Evolutionary conservation across 2,113 vertebrate genomes (phyloP), one percentile per base, ranked within the genome.

Genomic region (Mastomys coucha): DNA sequence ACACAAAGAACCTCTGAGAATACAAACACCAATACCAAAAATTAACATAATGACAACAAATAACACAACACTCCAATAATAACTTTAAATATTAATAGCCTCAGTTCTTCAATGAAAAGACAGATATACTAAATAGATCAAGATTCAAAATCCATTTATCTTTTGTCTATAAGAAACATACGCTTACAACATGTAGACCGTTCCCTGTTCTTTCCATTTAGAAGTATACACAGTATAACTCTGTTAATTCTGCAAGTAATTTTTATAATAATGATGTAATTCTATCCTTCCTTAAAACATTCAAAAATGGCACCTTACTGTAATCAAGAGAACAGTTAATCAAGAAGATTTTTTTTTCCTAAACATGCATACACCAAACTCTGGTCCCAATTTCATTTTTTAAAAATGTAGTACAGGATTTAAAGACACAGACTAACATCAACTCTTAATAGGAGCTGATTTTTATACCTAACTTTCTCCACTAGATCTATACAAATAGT

Each of bases 191-290:
- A 99, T 99, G 99, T 99, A 99, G 98, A 99, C 99, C 98, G 98
- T 99, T 99, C 98, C 98, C 98, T 99, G 99, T 99, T 98, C 98
- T 99, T 98, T 99, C 99, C 99, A 99, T 99, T 99, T 99, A 99
- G 98, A 99, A 99, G 98, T 99, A 99, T 99, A 98, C 98, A 99
- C 98, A 99, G 98, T 98, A 99, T 98, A 99, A 99, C 99, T 98
- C 98, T 99, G 99, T 99, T 99, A 99, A 99, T 99, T 99, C 98
- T 99, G 99, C 99, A 99, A 99, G 99, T 99, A 99, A 98, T 99
- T 99, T 99, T 99, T 99, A 99, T 99, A 53, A 53, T 53, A 2
- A 53, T 53, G 53, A 53, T 53, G 11, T 53, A 53, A 53, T 12
- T 53, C 53, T 99, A 99, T 99, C 98, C 98, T 99, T 99, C 98